Evolutionary conservation across 2,113 vertebrate species (phyloP).

Genomic region (Halichoerus grypus): DNA sequence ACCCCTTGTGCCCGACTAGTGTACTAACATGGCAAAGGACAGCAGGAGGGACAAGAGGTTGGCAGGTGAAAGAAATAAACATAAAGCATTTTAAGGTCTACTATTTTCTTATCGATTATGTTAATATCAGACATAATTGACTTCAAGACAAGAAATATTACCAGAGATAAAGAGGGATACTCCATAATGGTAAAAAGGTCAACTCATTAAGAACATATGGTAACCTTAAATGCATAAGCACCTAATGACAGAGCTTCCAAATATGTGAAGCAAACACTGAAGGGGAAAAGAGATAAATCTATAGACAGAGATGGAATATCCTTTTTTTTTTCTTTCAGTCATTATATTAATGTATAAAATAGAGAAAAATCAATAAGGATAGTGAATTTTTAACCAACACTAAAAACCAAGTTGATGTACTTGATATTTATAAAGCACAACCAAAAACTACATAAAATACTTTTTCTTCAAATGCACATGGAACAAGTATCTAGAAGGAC

Average conservation of each 20-base stretch:
- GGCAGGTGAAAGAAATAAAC: background rate
- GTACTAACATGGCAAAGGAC: background rate
- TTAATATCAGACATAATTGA: background rate
- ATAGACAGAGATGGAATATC: background rate
- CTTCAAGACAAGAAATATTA: background rate
- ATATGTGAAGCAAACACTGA: background rate
- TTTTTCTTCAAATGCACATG: background rate
- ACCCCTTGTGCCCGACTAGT: background rate
- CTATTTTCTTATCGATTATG: background rate
- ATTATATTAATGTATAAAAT: background rate
- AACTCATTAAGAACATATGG: background rate
- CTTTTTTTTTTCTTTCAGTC: background rate
- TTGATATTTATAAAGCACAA: background rate
- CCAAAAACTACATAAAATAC: background rate
- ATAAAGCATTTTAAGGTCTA: background rate
- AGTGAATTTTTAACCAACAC: background rate
- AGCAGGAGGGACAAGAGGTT: background rate
- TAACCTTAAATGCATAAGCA: background rate
- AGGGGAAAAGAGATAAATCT: background rate
- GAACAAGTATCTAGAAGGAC: background rate
- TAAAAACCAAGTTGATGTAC: background rate
- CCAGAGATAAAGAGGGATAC: background rate
- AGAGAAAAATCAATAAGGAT: constrained; percentile 5
- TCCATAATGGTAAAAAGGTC: background rate
- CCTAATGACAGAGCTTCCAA: background rate